Evolutionary conservation across 30 jellyfish, hydroid and myxozoan species (phyloP), one percentile per base, ranked within the genome.

Genomic region (Chrysaora quinquecirrha): DNA sequence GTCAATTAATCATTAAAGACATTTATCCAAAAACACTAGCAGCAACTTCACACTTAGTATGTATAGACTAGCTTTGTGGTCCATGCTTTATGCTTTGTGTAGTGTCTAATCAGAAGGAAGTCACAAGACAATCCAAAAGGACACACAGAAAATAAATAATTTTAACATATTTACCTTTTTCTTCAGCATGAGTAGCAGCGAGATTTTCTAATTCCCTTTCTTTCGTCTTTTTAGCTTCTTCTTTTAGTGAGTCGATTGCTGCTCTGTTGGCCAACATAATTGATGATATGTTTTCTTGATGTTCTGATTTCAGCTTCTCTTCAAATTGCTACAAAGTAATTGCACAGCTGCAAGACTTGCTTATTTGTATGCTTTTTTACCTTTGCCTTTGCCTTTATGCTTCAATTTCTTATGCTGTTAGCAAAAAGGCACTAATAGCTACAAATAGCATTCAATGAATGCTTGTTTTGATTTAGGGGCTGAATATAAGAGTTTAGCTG

Each of bases 221-320:
- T 49, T 73, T 50, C 0, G 47, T 65, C 38, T 52, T 48, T 48
- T 69, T 87, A 1, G 71, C 66, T 22, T 91, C 85, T 28, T 62
- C 76, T 73, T 65, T 91, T 28, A 85, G 35, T 18, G 96, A 88
- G 38, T 85, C 90, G 16, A 84, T 27, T 0, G 96, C 85, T 1
- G 87, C 83, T 52, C 87, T 75, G 54, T 76, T 76, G 7, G 96
- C 96, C 85, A 71, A 33, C 83, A 75, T 64, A 14, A 71, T 14
- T 16, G 69, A 82, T n/a, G 79, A 7, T 1, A 85, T 25, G 1
- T 83, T 68, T 28, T 75, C 96, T 14, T 85, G 73, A 54, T 85
- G 89, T 29, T 85, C 88, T 2, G 89, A 46, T 65, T 67, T 75
- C 71, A 85, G 47, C 35, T 74, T 67, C 38, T 64, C 85, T 35